Percentiles rank a stretch among this genome's conserved stretches.
phyloP scores from a whole-genome alignment of 2,888 invertebrate genomes.

The Nemurella pictetii region DNA sequence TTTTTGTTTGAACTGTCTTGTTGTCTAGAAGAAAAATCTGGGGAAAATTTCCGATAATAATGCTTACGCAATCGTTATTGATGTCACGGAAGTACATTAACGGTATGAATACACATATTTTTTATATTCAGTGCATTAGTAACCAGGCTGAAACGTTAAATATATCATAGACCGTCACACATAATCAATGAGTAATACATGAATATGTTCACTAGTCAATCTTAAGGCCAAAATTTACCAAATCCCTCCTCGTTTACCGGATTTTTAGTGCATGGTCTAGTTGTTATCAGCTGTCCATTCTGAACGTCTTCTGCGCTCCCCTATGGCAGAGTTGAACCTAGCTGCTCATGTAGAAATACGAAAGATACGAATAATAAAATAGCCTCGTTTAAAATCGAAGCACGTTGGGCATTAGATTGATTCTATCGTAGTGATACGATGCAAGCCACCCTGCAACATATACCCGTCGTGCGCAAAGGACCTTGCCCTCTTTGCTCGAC shows the following conservation, averaged over 20 bases:
- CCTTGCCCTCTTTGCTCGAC: neutral
- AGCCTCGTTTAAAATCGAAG: neutral
- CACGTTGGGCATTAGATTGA: constrained; percentile 27
- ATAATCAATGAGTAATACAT: no score
- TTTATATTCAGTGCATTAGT: no score
- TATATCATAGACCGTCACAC: no score
- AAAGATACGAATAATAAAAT: constrained; percentile 18
- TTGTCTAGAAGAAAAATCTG: neutral
- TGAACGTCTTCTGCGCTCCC: neutral
- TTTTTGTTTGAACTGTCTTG: neutral
- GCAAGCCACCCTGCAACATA: neutral
- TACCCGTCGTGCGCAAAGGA: neutral
- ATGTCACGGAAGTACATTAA: no score
- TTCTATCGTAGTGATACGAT: constrained; percentile 25
- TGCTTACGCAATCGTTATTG: no score
- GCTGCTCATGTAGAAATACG: constrained; percentile 3
- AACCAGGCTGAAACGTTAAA: no score
- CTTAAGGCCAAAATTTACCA: no score
- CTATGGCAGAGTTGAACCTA: neutral
- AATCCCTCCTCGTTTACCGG: no score
- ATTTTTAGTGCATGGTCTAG: neutral
- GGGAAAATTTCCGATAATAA: neutral
- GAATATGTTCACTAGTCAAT: no score
- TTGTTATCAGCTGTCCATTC: neutral
- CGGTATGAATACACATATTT: no score